These are phyloP conservation scores for Desmophyllum pertusum DNA, from an alignment of 92 coral and sea anemone genomes.

Conservation along the genomic window DNA sequence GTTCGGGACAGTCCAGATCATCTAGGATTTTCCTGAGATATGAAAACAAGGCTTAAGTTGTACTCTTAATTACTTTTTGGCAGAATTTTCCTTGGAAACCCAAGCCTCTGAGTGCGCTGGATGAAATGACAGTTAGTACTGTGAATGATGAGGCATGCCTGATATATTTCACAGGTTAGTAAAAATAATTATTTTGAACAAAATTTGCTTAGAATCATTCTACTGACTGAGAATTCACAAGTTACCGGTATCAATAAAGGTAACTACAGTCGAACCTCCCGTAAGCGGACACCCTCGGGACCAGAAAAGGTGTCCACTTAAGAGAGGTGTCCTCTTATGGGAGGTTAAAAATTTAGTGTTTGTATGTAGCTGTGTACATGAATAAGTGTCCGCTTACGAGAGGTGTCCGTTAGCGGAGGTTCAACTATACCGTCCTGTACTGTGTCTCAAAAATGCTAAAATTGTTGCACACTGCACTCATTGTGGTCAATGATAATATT, in stretches of 20 bases:
- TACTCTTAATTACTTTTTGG: background rate
- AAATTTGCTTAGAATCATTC: too few relatives aligned
- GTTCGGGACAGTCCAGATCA: too few relatives aligned
- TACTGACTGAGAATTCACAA: background rate
- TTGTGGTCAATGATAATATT: too few relatives aligned
- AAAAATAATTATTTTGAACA: background rate
- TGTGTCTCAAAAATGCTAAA: too few relatives aligned
- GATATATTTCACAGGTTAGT: constrained; percentile 83
- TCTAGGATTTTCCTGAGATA: too few relatives aligned
- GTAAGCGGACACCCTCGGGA: background rate
- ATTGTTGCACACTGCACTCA: too few relatives aligned
- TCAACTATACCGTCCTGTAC: too few relatives aligned
- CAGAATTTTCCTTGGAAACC: constrained; percentile 96
- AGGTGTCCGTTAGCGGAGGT: too few relatives aligned
- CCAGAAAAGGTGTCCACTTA: background rate
- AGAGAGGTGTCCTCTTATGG: too few relatives aligned
- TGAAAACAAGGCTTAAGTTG: background rate
- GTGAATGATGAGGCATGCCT: constrained; percentile 87
- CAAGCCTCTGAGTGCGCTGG: constrained; percentile 74
- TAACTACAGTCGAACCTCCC: background rate
- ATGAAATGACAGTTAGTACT: constrained; percentile 67
- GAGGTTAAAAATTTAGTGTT: too few relatives aligned
- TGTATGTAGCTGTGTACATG: too few relatives aligned
- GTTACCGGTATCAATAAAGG: background rate
- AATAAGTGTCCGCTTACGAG: too few relatives aligned